These are phyloP conservation scores for Ophioninae sp. DNA, from an alignment of 2,888 invertebrate species.

Conservation along the genomic window DNA sequence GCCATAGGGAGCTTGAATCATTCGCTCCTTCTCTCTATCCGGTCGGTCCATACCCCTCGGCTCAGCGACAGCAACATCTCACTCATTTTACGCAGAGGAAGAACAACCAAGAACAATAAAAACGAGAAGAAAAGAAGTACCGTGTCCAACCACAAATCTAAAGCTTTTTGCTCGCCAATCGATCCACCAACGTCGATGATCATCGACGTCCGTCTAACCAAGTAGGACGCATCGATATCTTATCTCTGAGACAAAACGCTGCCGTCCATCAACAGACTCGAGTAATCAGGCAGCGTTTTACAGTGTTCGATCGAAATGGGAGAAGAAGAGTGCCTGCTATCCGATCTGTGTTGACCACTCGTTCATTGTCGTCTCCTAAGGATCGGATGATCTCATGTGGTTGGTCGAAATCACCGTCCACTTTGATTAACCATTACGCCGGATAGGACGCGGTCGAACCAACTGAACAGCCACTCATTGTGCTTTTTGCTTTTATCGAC, in stretches of 20 bases:
- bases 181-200: constrained; percentile 41
- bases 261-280: constrained; percentile 17
- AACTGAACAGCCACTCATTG: not conserved
- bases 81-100: not conserved
- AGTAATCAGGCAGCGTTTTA: constrained; percentile 12
- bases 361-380: not conserved
- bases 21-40: constrained; percentile 30
- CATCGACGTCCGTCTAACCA: constrained; percentile 42
- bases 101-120: constrained; percentile 1
- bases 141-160: constrained; percentile 29
- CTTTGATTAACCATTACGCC: not conserved
- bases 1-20: constrained; percentile 52
- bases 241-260: constrained; percentile 30
- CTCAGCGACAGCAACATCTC: constrained; percentile 23
- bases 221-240: constrained; percentile 28
- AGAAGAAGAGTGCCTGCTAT: not conserved
- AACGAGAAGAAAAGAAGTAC: not conserved
- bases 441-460: not conserved
- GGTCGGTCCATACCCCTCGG: constrained; percentile 26
- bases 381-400: not conserved
- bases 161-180: constrained; percentile 43
- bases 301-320: not conserved
- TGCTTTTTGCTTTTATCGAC: not conserved
- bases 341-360: not conserved
- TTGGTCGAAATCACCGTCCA: not conserved